Evolutionary conservation across 2,797 vertebrate genomes (phyloP), one percentile per base, ranked within the genome.

Genomic region (Masticophis lateralis): DNA sequence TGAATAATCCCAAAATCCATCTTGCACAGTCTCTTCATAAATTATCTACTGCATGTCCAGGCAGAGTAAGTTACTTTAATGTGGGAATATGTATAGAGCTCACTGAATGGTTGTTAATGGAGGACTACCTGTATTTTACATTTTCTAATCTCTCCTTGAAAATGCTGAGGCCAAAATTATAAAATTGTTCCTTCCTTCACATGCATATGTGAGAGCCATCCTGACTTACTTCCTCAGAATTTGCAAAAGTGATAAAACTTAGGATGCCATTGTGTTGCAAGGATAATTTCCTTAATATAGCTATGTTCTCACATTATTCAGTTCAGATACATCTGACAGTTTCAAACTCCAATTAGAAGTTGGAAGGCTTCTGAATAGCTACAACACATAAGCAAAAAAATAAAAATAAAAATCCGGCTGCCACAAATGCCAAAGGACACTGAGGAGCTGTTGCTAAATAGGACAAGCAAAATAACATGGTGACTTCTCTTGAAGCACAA

Each of bases 21-120:
- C 97, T 99, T 97, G 99, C 99, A 61, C 99, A 99, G 96, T 99
- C 99, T 0, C 98, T 99, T 53, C 98, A 99, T 98, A 99, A 99
- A 94, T 98, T 99, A 22, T 99, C 99, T 1, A 99, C 99, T 0
- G 99, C 99, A 0, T 99, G 98, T 96, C 99, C 99, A 0, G 99
- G 99, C 97, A 97, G 99, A 98, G 99, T 99, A 96, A 89, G 99
- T 97, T 61, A 22, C 83, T 43, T 79, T 5, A 0, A 0, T 43
- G 55, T 28, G 59, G 12, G 3, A 53, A 93, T 2, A n/a, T 27
- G 37, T 63, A 53, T 51, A 28, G 87, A 32, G 79, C 79, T 25
- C 4, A 83, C 2, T 1, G 43, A 83, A 4, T 2, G 43, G 22
- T 83, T 25, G 18, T 47, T 83, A 20, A 79, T 11, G 5, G 3